A percentile compares a stretch with the other conserved stretches of the same genome.
Evolutionary conservation across 1,140 invertebrate genomes (phyloP).

Genomic region (Atta cephalotes): DNA sequence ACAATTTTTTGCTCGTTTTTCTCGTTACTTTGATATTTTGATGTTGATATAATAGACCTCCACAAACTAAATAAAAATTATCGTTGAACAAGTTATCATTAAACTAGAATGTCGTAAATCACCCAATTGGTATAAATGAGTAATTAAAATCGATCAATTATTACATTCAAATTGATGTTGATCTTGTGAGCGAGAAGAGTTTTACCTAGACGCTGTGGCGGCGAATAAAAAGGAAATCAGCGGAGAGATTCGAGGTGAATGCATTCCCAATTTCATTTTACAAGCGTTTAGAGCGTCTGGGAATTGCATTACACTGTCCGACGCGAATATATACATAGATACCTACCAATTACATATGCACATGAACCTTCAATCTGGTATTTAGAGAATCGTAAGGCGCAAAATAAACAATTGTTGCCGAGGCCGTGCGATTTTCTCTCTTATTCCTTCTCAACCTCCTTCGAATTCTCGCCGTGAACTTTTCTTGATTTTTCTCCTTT

Average conservation of each 20-base stretch:
- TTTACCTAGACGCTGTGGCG: background rate
- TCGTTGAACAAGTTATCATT: background rate
- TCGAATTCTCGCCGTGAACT: constrained; percentile 12
- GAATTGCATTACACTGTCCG: constrained; percentile 45
- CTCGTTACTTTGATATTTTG: too few relatives aligned
- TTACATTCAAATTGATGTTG: background rate
- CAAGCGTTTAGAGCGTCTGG: constrained; percentile 25
- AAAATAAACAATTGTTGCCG: constrained; percentile 41
- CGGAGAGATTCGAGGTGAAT: constrained; percentile 37
- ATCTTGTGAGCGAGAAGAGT: background rate
- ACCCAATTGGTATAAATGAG: background rate
- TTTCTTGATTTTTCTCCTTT: constrained; percentile 57
- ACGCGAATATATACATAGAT: constrained; percentile 6
- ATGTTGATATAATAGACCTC: too few relatives aligned
- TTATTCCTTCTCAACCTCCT: background rate
- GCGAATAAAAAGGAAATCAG: constrained; percentile 38
- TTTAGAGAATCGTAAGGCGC: constrained; percentile 58
- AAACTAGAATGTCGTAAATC: background rate
- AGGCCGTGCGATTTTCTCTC: constrained; percentile 3
- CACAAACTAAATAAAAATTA: background rate
- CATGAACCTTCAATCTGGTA: constrained; percentile 44
- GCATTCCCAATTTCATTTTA: constrained; percentile 44
- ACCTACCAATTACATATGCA: constrained; percentile 57
- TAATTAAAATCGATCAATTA: constrained; percentile 33
- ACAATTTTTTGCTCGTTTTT: too few relatives aligned